Base-by-base conservation (phyloP, 2,113 vertebrate genomes). In the Pyxicephalus adspersus region DNA sequence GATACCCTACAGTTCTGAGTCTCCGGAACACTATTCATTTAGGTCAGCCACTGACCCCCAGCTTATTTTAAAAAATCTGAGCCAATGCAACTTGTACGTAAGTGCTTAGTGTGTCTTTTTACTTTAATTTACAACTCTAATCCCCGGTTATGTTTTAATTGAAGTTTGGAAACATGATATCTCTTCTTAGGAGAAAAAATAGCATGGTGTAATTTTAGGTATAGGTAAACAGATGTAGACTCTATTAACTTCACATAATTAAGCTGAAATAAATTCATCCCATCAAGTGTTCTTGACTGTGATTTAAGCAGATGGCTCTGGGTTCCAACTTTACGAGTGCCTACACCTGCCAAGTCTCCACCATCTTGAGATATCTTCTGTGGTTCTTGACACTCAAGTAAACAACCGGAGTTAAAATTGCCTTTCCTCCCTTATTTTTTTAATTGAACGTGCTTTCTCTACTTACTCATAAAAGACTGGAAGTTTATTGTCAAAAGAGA, bases 201-300 rank as follows among this genome's bases (percentile, higher is more conserved):
- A 38, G 38, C 38, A 13, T 45, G 38, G 38, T 45, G 38, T 45
- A 45, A 45, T 34, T 65, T 65, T 65, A 65, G 29, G 34, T 34
- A 65, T 65, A 74, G 26, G 54, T 74, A 58, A 74, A 58, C 71
- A 58, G 71, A 74, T 58, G 71, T 58, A 74, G 20, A 58, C 23
- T 29, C 52, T n/a, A 74, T 74, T 74, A 73, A 73, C 52, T 55
- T 73, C 70, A 51, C 28, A 18, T 73, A 73, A 73, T 73, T 73
- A 73, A 52, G 26, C 52, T 73, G 11, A 52, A 25, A 67, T 67
- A 67, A 67, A 52, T 57, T 73, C 26, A 73, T 73, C 70, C 51
- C 51, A 73, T 73, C 51, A 73, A 55, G 70, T 57, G 70, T 73
- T 73, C 45, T 73, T 55, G 50, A 73, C 54, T 73, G 50, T 55